Percentiles rank a stretch among this genome's conserved stretches.
Evolutionary conservation across 1,140 invertebrate genomes (phyloP).

Genomic region (Rhyacophila brunnea): DNA sequence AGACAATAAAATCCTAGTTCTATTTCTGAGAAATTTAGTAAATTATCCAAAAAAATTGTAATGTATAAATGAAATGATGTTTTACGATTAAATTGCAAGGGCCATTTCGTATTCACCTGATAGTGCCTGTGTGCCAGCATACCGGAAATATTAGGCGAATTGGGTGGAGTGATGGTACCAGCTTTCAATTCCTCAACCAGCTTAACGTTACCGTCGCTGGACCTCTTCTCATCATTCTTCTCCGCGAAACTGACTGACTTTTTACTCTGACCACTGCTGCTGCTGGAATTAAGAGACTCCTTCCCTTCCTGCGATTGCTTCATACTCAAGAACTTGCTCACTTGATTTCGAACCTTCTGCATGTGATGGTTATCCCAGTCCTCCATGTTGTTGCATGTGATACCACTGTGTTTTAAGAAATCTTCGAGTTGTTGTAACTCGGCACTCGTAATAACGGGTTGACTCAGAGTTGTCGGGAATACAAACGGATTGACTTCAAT

Average conservation of each 20-base stretch:
- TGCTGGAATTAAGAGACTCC: slow-evolving; percentile 67
- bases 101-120: slow-evolving; percentile 52
- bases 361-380: slow-evolving; percentile 64
- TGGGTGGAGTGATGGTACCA: slow-evolving; percentile 62
- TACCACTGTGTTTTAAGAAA: slow-evolving; percentile 69
- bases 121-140: slow-evolving; percentile 54
- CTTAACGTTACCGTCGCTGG: slow-evolving; percentile 40
- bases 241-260: slow-evolving; percentile 57
- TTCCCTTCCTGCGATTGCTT: slow-evolving; percentile 66
- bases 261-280: slow-evolving; percentile 61
- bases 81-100: too few relatives aligned
- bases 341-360: slow-evolving; percentile 67
- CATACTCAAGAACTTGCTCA: slow-evolving; percentile 65
- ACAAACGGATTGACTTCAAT: slow-evolving; percentile 35
- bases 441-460: slow-evolving; percentile 56
- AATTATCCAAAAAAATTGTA: too few relatives aligned
- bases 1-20: too few relatives aligned
- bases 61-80: neutral
- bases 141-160: slow-evolving; percentile 69
- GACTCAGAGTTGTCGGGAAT: slow-evolving; percentile 35
- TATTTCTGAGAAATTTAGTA: too few relatives aligned
- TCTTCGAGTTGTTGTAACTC: slow-evolving; percentile 71
- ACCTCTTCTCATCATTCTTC: slow-evolving; percentile 45
- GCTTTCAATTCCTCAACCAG: slow-evolving; percentile 47
- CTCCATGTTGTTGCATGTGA: slow-evolving; percentile 65